Evolutionary conservation across 2,888 invertebrate genomes (phyloP), one percentile per base, ranked within the genome.

Genomic region (Rosalia funebris): DNA sequence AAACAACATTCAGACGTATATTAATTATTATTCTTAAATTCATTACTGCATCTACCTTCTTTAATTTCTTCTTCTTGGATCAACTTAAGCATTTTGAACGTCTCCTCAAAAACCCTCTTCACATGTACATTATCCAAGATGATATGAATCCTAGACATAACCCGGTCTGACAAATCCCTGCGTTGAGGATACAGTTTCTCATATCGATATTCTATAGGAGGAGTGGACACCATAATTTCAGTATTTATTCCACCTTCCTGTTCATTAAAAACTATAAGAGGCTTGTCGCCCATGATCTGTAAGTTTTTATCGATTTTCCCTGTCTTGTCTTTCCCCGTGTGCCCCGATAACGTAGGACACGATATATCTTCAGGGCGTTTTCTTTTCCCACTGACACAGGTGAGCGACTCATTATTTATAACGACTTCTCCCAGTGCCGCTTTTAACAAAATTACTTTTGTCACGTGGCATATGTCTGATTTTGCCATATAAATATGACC

Each of bases 91-190:
- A 89, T 63, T 55, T 84, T 83, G 1, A 77, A 71, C 0, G 83
- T 73, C 65, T 86, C 84, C 47, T 86, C 85, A 15, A 91, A 83
- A 1, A 91, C 82, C 72, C 86, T 85, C 37, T 85, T 81, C 53
- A 85, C 81, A 57, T 87, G 84, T 0, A 92, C 82, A 5, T 83
- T 79, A 58, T 87, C 83, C 11, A 91, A 81, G 58, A 91, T 86
- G 55, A 87, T 80, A 71, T 87, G 86, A n/a, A 87, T 85, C 52
- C 92, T 82, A 39, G 82, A 80, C 7, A 86, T 60, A 25, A 84
- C 75, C 63, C 85, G 77, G 34, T 83, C 81, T 0, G 85, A 83
- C 4, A 69, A 5, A 11, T 54, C 45, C 16, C 58, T 60, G 19
- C 7, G 17, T 10, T 14, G 46, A 39, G 39, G 46, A 48, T 65